phyloP scores from a whole-genome alignment of 2,113 vertebrate genomes.

The Hystrix brachyura region DNA sequence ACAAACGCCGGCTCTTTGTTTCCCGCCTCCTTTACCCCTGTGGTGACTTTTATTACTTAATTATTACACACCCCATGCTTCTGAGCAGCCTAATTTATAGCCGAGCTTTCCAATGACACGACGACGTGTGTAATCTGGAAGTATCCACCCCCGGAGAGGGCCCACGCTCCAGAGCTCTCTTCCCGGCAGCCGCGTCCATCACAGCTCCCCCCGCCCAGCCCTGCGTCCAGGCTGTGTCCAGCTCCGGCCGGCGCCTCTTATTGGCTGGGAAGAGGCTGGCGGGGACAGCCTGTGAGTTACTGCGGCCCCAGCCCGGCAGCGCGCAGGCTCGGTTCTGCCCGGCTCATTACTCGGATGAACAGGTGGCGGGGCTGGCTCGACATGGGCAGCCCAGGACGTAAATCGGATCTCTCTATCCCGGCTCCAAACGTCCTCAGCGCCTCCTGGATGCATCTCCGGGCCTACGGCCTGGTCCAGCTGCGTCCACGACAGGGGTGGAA shows the following conservation, averaged over 20 bases:
- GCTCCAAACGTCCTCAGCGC: fast-evolving
- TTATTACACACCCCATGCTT: slow-evolving; percentile 95
- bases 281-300: neutral
- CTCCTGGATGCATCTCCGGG: neutral
- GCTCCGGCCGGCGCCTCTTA: neutral
- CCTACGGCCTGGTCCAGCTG: neutral
- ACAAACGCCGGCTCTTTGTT: slow-evolving; percentile 87
- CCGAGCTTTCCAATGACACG: slow-evolving; percentile 87
- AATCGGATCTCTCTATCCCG: neutral
- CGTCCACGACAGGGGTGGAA: neutral
- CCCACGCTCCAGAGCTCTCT: slow-evolving; percentile 80
- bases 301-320: no score
- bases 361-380: neutral
- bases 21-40: slow-evolving; percentile 88
- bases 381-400: neutral
- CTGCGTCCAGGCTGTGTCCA: neutral
- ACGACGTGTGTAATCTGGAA: slow-evolving; percentile 80
- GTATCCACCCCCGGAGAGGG: slow-evolving; percentile 85
- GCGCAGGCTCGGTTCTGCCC: neutral
- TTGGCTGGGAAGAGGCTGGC: neutral
- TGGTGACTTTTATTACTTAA: slow-evolving; percentile 98
- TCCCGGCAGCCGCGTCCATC: slow-evolving; percentile 79
- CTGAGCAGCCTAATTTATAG: slow-evolving; percentile 89
- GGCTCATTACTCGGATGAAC: neutral
- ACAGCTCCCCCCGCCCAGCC: slow-evolving; percentile 68